Conservation (phyloP, 2,888 invertebrate genomes). For the Chymomyza caudatula region DNA sequence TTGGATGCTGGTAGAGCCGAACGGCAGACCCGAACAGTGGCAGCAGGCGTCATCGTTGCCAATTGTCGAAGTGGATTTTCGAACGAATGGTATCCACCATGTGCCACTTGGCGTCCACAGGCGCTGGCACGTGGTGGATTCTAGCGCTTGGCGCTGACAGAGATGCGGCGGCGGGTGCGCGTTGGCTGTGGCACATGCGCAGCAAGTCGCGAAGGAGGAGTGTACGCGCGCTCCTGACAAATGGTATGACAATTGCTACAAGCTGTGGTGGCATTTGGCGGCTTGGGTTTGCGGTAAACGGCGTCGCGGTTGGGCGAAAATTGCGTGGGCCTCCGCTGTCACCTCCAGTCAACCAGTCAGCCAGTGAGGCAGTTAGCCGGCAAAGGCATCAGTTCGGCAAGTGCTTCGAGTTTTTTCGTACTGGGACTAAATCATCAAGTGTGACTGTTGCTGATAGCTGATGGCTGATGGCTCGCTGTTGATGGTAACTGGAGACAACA, state of each 20-base stretch:
- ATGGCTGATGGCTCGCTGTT: not conserved
- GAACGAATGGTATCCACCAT: conserved; percentile 71
- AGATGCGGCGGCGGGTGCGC: conserved; percentile 14
- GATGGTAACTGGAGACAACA: not conserved
- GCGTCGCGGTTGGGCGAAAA: conserved; percentile 43
- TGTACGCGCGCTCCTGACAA: conserved; percentile 74
- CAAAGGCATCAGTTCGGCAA: conserved; percentile 27
- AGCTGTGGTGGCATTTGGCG: conserved; percentile 72
- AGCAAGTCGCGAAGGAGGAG: conserved; percentile 70
- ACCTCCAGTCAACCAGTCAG: not conserved
- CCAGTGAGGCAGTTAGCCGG: conserved; percentile 16
- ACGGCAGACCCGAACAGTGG: conserved; percentile 27
- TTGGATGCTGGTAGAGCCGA: conserved; percentile 45
- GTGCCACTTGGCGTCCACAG: conserved; percentile 52
- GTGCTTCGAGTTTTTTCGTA: conserved; percentile 18
- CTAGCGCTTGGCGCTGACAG: conserved; percentile 21
- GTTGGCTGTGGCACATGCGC: conserved; percentile 67
- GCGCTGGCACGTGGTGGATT: conserved; percentile 70
- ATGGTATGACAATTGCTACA: conserved; percentile 76
- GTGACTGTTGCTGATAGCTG: conserved; percentile 18
- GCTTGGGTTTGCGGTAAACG: conserved; percentile 49
- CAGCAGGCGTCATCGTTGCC: conserved; percentile 49
- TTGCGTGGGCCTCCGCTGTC: not conserved
- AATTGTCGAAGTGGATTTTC: conserved; percentile 73
- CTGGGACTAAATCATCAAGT: conserved; percentile 44